Evolutionary conservation across 2,888 invertebrate species (phyloP).

Genomic region (Bimastos eiseni): DNA sequence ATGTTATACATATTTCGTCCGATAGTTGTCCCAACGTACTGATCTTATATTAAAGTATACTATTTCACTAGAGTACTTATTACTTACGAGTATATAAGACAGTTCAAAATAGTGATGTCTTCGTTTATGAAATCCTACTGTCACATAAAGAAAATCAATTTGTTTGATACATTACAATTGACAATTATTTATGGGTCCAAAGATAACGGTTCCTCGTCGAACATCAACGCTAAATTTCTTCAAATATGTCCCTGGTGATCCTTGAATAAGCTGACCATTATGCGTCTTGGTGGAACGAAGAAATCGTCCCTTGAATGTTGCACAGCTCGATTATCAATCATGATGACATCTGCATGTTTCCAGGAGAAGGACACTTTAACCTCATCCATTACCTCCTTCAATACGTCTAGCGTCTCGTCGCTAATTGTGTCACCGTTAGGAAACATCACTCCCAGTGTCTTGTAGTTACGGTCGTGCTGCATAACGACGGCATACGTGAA

Average conservation of each 20-base stretch:
- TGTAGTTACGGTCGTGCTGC: conserved; percentile 48
- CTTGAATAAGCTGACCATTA: background rate
- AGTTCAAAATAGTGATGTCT: no score
- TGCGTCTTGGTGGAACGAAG: conserved; percentile 3
- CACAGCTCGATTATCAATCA: conserved; percentile 50
- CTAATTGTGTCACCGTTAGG: conserved; percentile 49
- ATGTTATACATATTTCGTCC: no score
- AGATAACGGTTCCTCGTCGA: no score
- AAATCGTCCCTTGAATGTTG: conserved; percentile 49
- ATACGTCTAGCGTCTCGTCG: conserved; percentile 45
- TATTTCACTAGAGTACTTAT: no score
- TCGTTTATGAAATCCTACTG: no score
- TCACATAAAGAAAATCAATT: no score
- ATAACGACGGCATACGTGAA: conserved; percentile 50
- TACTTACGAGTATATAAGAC: no score
- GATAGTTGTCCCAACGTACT: no score
- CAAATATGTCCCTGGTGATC: conserved; percentile 28
- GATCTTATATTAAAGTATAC: no score
- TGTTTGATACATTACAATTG: no score
- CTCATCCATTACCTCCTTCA: conserved; percentile 44
- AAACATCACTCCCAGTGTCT: conserved; percentile 49
- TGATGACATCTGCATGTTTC: conserved; percentile 49
- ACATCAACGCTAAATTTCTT: no score
- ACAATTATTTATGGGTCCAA: no score
- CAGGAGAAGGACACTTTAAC: conserved; percentile 48